A percentile compares a stretch with the other conserved stretches of the same genome.
Evolutionary conservation across 1,140 invertebrate species (phyloP).

Genomic region (Palaemon carinicauda): DNA sequence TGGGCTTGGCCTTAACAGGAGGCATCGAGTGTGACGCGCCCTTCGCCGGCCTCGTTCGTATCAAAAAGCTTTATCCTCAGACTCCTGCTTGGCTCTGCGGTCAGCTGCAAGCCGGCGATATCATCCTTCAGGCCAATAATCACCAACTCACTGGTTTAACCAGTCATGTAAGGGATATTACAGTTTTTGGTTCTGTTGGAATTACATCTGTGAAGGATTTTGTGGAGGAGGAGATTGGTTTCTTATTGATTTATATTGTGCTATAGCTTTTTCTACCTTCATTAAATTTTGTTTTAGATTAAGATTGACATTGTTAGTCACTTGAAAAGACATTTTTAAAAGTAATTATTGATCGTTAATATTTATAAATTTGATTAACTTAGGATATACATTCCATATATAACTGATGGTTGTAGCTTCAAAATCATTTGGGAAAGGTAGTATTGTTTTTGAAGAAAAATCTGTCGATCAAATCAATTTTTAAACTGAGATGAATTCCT

Average conservation of each 20-base stretch:
- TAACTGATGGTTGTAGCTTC: too few relatives aligned
- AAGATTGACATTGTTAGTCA: too few relatives aligned
- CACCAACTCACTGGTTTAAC: conserved; percentile 79
- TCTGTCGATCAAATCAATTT: background rate
- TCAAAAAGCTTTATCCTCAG: conserved; percentile 81
- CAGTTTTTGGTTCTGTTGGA: too few relatives aligned
- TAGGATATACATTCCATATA: too few relatives aligned
- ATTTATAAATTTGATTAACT: too few relatives aligned
- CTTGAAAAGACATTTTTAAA: too few relatives aligned
- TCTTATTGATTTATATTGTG: too few relatives aligned
- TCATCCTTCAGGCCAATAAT: conserved; percentile 82
- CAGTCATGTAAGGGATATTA: conserved; percentile 79
- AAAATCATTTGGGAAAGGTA: conserved; percentile 74
- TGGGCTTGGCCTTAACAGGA: conserved; percentile 70
- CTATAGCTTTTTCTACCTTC: too few relatives aligned
- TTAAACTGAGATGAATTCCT: conserved; percentile 13
- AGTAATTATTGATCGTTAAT: too few relatives aligned
- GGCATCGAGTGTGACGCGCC: conserved; percentile 70
- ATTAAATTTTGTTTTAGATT: too few relatives aligned
- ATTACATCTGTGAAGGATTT: too few relatives aligned
- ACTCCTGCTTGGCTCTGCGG: conserved; percentile 83
- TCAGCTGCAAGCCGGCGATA: conserved; percentile 77
- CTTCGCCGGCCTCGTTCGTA: conserved; percentile 76
- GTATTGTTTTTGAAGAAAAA: conserved; percentile 74
- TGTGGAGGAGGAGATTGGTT: too few relatives aligned